Evolutionary conservation across 2,888 invertebrate species (phyloP).

Genomic region (Polymixis lichenea): DNA sequence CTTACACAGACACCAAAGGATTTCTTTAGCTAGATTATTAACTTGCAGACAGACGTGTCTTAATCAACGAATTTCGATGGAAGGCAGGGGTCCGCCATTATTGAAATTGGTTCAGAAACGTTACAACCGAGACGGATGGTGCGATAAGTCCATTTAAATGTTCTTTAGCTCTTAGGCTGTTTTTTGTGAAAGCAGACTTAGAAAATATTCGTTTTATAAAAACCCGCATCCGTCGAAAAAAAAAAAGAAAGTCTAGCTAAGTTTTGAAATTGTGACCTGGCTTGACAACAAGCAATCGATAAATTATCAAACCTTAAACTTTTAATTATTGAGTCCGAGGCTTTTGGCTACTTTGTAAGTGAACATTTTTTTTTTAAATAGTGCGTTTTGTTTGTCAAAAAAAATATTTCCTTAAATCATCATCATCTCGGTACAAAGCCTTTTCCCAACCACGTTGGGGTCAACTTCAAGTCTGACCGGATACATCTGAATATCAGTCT

Average conservation of each 20-base stretch:
- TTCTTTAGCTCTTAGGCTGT: slow-evolving; percentile 1
- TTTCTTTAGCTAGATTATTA: slow-evolving; percentile 55
- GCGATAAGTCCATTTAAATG: slow-evolving; percentile 46
- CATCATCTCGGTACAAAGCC: neutral
- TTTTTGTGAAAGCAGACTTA: slow-evolving; percentile 2
- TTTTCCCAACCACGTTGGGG: neutral
- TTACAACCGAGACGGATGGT: slow-evolving; percentile 52
- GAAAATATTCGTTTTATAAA: neutral
- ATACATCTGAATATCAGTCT: neutral
- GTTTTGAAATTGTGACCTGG: too few species aligned
- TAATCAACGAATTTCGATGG: slow-evolving; percentile 66
- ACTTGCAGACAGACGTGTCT: slow-evolving; percentile 60
- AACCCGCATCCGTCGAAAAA: neutral
- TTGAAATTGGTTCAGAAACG: slow-evolving; percentile 64
- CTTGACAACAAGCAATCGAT: neutral
- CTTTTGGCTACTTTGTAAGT: neutral
- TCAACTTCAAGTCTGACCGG: neutral
- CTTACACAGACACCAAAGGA: slow-evolving; percentile 25
- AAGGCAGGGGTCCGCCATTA: slow-evolving; percentile 62
- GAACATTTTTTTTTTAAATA: neutral
- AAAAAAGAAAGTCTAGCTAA: too few species aligned
- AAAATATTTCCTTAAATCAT: neutral
- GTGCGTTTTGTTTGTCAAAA: neutral
- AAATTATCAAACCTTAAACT: neutral
- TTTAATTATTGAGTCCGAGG: neutral